Percentiles rank a stretch among this genome's conserved stretches.
These are phyloP conservation scores for Venusia cambrica DNA, from an alignment of 2,888 invertebrate species.

Conservation along the genomic window DNA sequence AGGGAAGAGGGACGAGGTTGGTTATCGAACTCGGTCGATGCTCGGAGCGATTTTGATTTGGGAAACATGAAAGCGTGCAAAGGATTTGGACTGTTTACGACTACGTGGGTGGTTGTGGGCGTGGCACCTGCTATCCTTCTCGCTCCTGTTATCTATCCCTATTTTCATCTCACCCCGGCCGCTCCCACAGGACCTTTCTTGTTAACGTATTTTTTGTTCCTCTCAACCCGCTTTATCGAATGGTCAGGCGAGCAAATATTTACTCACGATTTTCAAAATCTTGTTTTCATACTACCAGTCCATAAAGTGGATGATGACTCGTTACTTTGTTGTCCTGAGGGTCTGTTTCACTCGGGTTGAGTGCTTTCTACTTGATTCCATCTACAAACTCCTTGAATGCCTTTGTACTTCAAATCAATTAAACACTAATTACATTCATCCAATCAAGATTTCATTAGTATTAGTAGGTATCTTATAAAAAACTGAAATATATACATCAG, in stretches of 20 bases:
- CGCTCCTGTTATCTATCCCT: conserved; percentile 33
- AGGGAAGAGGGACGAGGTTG: conserved; percentile 43
- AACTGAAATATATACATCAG: too few relatives aligned
- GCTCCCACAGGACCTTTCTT: conserved; percentile 79
- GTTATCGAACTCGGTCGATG: conserved; percentile 45
- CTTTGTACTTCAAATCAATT: too few relatives aligned
- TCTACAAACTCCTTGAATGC: conserved; percentile 6
- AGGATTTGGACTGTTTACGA: conserved; percentile 80
- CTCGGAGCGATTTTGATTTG: conserved; percentile 77
- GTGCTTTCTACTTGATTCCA: conserved; percentile 21
- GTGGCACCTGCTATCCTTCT: conserved; percentile 61
- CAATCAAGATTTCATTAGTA: too few relatives aligned
- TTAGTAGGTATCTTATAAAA: too few relatives aligned
- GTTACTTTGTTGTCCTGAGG: conserved; percentile 41
- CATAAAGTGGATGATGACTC: conserved; percentile 56
- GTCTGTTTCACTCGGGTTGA: conserved; percentile 30
- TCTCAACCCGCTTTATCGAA: conserved; percentile 68
- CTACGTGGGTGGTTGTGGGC: conserved; percentile 80
- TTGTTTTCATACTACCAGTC: conserved; percentile 68
- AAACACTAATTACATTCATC: too few relatives aligned
- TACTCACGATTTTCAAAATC: conserved; percentile 78
- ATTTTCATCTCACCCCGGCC: conserved; percentile 60
- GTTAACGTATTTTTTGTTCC: conserved; percentile 77
- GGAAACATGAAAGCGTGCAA: conserved; percentile 80
- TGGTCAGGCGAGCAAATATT: conserved; percentile 78